Evolutionary conservation across 2,797 vertebrate species (phyloP).

Genomic region (Hemibagrus guttatus): DNA sequence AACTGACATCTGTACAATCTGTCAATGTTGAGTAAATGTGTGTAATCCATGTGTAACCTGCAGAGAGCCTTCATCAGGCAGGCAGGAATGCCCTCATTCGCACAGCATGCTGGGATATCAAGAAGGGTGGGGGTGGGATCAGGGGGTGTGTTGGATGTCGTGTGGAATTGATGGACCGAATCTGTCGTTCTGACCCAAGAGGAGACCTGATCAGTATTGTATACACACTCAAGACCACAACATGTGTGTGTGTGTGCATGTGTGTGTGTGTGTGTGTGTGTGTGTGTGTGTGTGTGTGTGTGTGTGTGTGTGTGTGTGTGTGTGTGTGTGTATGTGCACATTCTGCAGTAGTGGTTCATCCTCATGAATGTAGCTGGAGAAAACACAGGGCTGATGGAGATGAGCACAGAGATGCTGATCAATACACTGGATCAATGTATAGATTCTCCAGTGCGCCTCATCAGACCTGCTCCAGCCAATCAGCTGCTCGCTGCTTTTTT

Average conservation of each 20-base stretch:
- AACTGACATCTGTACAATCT: neutral
- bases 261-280: conserved; percentile 2
- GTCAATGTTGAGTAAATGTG: neutral
- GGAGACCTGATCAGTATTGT: conserved; percentile 15
- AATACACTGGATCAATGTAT: conserved; percentile 67
- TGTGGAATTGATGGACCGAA: neutral
- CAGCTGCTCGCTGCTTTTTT: conserved; percentile 52
- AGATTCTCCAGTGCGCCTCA: conserved; percentile 62
- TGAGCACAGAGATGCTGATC: conserved; percentile 62
- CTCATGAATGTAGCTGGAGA: conserved; percentile 28
- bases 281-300: conserved; percentile 20
- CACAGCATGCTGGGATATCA: conserved; percentile 18
- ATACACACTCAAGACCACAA: neutral
- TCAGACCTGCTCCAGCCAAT: conserved; percentile 60
- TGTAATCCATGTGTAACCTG: neutral
- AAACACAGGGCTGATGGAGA: conserved; percentile 48
- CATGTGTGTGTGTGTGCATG: neutral
- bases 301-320: conserved; percentile 20
- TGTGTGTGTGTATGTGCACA: neutral
- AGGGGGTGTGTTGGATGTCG: neutral
- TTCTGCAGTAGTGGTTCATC: conserved; percentile 18
- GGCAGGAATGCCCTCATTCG: conserved; percentile 16
- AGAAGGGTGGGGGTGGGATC: neutral
- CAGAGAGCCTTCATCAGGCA: neutral
- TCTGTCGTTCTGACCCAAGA: conserved; percentile 19